These are phyloP conservation scores for Heliangelus exortis DNA, from an alignment of 2,797 vertebrate species.

Conservation along the genomic window DNA sequence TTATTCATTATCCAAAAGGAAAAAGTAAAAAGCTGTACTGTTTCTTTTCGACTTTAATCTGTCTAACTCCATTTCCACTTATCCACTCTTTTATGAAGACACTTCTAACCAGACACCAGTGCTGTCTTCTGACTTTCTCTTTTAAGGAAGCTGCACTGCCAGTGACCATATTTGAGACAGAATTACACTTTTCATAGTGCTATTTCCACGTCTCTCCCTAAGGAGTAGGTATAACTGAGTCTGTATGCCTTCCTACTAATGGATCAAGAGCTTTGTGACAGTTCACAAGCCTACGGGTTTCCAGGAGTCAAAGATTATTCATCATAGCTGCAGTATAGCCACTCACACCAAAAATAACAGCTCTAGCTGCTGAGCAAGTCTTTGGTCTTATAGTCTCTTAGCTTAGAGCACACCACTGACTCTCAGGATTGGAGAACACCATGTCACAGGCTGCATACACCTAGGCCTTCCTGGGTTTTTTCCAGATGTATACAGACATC, in stretches of 20 bases:
- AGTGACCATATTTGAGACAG: background rate
- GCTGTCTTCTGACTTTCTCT: background rate
- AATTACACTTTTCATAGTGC: background rate
- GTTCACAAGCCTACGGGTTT: background rate
- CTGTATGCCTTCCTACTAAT: background rate
- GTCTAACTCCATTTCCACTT: background rate
- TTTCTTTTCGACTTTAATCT: background rate
- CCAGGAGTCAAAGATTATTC: background rate
- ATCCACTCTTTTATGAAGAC: background rate
- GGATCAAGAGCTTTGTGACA: background rate
- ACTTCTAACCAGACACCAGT: background rate
- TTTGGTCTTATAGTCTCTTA: background rate
- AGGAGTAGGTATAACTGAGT: background rate
- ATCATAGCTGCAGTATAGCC: accelerated
- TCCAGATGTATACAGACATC: background rate
- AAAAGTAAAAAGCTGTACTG: background rate
- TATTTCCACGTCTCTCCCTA: background rate
- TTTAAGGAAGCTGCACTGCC: background rate
- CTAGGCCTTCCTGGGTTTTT: background rate
- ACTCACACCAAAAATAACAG: background rate
- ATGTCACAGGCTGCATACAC: background rate
- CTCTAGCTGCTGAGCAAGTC: background rate
- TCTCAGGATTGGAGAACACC: background rate
- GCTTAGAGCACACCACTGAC: background rate
- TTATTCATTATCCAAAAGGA: background rate